Base-by-base conservation (phyloP, 2,113 vertebrate species). In the Varanus salvator region DNA sequence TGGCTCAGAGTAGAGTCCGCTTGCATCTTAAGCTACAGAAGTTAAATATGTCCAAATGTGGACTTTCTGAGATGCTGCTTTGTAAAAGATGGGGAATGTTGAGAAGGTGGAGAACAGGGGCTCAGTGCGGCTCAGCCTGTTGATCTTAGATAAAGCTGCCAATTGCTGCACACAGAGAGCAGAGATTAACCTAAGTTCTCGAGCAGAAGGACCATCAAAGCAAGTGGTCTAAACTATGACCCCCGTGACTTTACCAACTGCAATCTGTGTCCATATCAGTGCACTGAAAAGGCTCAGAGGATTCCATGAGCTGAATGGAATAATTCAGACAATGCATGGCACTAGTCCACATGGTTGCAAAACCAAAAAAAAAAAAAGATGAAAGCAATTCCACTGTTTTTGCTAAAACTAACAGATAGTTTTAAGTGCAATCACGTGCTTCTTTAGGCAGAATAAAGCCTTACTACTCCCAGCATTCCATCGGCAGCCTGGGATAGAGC, bases 81-180 rank as follows among this genome's bases (percentile, higher is more conserved):
- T 69, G 31, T 71, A 54, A 86, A 86, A 69, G 23, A 78, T 8
- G 48, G 44, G 29, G 60, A 87, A 87, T 87, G 76, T 52, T 4
- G 19, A 87, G 86, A 80, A 60, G 60, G 64, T 87, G 85, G 27
- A 11, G 74, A 87, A 38, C 66, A 38, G 38, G 27, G n/a, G 34
- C 27, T 80, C 75, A 12, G 21, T 54, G 66, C 68, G 27, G 50
- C 23, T 31, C 21, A 54, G 66, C 50, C 66, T 69, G 50, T 87
- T 71, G 31, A 74, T 74, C 66, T 81, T 72, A 81, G 87, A 88
- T 82, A 82, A 88, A 29, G 68, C 87, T 57, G 78, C 60, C 82
- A 72, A 72, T 82, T 72, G 44, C 87, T 7, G 54, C 15, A 8
- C 64, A 7, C n/a, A 57, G 66, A 88, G 68, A 54, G 29, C 44